These are phyloP conservation scores for Vollenhovia emeryi DNA, from an alignment of 1,140 invertebrate genomes.

Conservation along the genomic window DNA sequence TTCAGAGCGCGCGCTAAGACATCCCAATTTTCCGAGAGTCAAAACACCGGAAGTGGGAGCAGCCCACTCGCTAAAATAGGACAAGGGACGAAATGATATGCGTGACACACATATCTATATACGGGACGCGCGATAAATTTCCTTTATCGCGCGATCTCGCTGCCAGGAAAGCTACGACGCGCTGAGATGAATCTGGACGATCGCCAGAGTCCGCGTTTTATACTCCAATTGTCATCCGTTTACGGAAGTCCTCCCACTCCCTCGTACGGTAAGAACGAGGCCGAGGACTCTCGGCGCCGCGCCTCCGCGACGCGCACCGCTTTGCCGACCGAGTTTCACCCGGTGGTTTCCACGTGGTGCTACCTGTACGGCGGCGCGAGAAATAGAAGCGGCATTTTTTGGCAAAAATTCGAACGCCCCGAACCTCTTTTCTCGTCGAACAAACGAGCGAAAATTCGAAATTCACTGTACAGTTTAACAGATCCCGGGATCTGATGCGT, in stretches of 20 bases:
- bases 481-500: not conserved
- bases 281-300: slow-evolving; percentile 47
- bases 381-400: not conserved
- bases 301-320: not conserved
- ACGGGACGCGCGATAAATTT: slow-evolving; percentile 63
- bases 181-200: slow-evolving; percentile 54
- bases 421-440: too few species aligned
- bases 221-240: slow-evolving; percentile 63
- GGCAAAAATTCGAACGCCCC: too few species aligned
- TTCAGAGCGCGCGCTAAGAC: too few species aligned
- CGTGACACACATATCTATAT: slow-evolving; percentile 36
- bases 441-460: too few species aligned
- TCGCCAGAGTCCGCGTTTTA: slow-evolving; percentile 58
- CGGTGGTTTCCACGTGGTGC: slow-evolving; percentile 22
- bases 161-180: slow-evolving; percentile 21
- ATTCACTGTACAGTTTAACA: too few species aligned
- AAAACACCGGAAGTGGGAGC: not conserved
- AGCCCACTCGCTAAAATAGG: slow-evolving; percentile 4
- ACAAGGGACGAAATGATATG: slow-evolving; percentile 5
- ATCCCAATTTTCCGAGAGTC: not conserved
- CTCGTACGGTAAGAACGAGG: slow-evolving; percentile 60
- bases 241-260: not conserved
- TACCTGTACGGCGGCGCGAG: not conserved
- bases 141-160: slow-evolving; percentile 22
- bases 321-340: slow-evolving; percentile 23